Evolutionary conservation across 2,113 vertebrate genomes (phyloP).

Genomic region (Ptychochromis oligacanthus): DNA sequence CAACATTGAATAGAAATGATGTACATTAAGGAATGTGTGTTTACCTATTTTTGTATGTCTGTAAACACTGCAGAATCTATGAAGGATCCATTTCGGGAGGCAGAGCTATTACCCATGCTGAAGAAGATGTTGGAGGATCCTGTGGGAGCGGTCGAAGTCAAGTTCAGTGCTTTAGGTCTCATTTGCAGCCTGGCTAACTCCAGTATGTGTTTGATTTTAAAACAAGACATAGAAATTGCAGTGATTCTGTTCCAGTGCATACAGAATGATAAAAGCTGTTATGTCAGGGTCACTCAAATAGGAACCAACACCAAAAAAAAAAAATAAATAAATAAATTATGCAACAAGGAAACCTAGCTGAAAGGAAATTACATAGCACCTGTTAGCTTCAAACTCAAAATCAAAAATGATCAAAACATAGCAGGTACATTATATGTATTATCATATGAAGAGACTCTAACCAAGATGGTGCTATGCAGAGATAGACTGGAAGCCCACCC

Average conservation of each 20-base stretch:
- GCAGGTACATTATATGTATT: neutral
- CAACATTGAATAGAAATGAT: neutral
- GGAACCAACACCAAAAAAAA: neutral
- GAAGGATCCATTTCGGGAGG: conserved; percentile 79
- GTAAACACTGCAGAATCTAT: conserved; percentile 78
- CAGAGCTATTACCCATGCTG: conserved; percentile 79
- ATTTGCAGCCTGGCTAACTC: conserved; percentile 87
- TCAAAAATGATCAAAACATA: neutral
- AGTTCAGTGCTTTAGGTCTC: conserved; percentile 86
- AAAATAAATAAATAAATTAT: too few species aligned
- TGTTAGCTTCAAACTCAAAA: accelerated
- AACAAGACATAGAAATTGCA: neutral
- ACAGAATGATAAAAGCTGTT: neutral
- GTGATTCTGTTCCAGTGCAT: neutral
- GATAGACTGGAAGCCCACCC: too few species aligned
- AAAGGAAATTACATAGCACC: neutral
- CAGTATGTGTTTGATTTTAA: conserved; percentile 67
- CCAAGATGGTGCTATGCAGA: too few species aligned
- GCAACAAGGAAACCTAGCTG: neutral
- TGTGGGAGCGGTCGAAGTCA: conserved; percentile 85
- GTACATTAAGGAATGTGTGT: neutral
- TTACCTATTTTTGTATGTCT: conserved; percentile 19
- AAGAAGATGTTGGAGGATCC: conserved; percentile 85
- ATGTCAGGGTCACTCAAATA: neutral
- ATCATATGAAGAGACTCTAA: accelerated